A percentile compares a stretch with the other conserved stretches of the same genome.
Conservation (phyloP, 2,888 invertebrate genomes). For the Dryobotodes eremita region DNA sequence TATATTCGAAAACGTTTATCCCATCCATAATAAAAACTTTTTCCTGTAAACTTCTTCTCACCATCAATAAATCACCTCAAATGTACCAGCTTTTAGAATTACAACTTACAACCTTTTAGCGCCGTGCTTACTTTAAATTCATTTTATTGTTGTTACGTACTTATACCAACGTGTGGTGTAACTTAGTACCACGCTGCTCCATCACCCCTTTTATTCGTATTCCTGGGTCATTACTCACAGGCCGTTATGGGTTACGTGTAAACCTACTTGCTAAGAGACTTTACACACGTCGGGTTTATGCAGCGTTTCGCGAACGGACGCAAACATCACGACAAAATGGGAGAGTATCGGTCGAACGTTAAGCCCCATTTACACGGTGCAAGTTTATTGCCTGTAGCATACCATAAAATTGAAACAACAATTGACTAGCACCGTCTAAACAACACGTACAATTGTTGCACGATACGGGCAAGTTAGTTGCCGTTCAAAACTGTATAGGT, state of each 20-base stretch:
- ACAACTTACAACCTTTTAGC: conserved; percentile 19
- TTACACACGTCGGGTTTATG: not conserved
- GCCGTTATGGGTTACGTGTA: conserved; percentile 17
- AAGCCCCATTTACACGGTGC: not conserved
- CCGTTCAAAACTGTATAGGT: too few relatives aligned
- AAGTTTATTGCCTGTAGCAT: too few relatives aligned
- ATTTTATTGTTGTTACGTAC: conserved; percentile 9
- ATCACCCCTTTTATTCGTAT: conserved; percentile 26
- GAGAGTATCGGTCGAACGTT: not conserved
- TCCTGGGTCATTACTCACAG: conserved; percentile 35
- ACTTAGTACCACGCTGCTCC: conserved; percentile 1
- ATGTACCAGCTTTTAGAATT: conserved; percentile 9
- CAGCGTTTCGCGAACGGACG: not conserved
- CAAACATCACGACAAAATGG: conserved; percentile 10
- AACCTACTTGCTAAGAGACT: conserved; percentile 16
- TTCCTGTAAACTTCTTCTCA: not conserved
- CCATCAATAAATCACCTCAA: not conserved
- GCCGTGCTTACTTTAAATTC: not conserved
- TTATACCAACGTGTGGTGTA: not conserved
- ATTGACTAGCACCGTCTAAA: too few relatives aligned
- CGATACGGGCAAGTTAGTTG: too few relatives aligned
- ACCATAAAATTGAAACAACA: too few relatives aligned
- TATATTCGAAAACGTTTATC: not conserved
- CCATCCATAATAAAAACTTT: too few relatives aligned
- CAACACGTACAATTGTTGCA: too few relatives aligned